Percentiles rank a stretch among this genome's conserved stretches.
Conservation (phyloP, 2,797 vertebrate species). For the Anas georgica region DNA sequence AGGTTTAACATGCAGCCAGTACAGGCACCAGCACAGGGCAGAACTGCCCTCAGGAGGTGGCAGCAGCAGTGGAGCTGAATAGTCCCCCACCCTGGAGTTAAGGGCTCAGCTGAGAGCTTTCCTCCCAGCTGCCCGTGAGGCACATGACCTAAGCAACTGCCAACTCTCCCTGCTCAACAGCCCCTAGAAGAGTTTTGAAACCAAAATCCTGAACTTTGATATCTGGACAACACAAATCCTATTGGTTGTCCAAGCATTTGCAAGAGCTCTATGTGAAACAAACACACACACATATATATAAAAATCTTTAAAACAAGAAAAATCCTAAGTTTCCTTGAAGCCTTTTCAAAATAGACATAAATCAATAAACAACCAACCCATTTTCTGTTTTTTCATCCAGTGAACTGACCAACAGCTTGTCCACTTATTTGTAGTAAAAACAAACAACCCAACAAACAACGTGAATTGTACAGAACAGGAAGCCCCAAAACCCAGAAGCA, state of each 20-base stretch:
- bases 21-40: background rate
- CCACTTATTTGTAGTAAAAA: background rate
- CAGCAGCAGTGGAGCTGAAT: background rate
- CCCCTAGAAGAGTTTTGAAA: background rate
- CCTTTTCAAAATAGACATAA: background rate
- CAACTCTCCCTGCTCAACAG: background rate
- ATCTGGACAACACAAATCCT: background rate
- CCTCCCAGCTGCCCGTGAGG: background rate
- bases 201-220: background rate
- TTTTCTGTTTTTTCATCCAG: background rate
- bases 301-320: background rate
- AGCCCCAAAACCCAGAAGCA: background rate
- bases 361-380: background rate
- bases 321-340: background rate
- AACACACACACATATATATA: too few species aligned
- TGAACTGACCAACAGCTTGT: background rate
- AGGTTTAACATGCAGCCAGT: too few species aligned
- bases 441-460: background rate
- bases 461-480: background rate
- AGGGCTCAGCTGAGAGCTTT: background rate
- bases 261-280: too few species aligned
- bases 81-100: background rate
- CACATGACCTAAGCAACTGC: background rate
- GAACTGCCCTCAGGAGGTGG: background rate
- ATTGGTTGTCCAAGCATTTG: background rate